Conservation (phyloP, 2,113 vertebrate species). For the Pampusana beccarii region DNA sequence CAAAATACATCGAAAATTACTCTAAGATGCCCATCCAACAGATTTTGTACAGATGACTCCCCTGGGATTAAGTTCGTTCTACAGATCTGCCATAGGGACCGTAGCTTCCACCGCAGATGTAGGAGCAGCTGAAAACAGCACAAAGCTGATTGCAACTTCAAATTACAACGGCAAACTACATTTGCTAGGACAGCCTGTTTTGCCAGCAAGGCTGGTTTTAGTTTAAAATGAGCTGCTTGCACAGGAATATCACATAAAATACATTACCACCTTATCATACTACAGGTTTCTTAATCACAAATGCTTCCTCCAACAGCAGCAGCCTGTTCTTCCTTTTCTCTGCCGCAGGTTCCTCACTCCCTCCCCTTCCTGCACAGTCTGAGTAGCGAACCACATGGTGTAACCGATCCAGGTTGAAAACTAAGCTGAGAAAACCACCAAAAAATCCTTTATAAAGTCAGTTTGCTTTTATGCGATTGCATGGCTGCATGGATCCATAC, state of each 20-base stretch:
- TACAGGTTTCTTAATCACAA: slow-evolving; percentile 8
- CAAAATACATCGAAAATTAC: not conserved
- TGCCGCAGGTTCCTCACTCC: not conserved
- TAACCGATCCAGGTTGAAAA: not conserved
- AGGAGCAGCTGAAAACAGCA: not conserved
- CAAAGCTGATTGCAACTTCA: not conserved
- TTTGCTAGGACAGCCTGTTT: not conserved
- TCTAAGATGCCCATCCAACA: not conserved
- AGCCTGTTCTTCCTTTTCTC: not conserved
- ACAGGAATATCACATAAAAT: not conserved
- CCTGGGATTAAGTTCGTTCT: not conserved
- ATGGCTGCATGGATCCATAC: not conserved
- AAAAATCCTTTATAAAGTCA: not conserved
- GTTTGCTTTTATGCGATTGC: not conserved
- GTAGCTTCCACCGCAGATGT: not conserved
- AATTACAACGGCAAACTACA: not conserved
- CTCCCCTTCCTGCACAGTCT: slow-evolving; percentile 1
- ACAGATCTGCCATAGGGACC: not conserved
- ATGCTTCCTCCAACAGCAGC: slow-evolving; percentile 14
- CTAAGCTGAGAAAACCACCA: not conserved
- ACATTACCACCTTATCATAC: not conserved
- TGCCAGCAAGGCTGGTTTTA: not conserved
- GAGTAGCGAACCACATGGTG: not conserved
- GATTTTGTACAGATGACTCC: not conserved
- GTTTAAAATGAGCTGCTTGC: not conserved